Conservation (phyloP, 2,888 invertebrate species). For the Sphinx pinastri region DNA sequence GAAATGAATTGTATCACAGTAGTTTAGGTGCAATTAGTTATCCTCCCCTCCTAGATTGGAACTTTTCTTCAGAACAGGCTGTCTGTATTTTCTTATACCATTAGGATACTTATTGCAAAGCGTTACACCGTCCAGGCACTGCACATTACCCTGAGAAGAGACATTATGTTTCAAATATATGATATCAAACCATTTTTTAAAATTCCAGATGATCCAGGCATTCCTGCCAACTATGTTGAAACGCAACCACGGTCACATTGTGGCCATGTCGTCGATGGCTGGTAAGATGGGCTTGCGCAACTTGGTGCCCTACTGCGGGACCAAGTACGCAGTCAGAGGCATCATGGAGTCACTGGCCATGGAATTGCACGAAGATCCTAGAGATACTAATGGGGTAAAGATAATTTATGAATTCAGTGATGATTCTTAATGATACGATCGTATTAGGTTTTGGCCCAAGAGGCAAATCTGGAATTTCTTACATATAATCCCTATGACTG, state of each 20-base stretch:
- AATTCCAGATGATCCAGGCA: constrained; percentile 86
- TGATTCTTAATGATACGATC: not conserved
- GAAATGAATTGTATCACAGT: too few species aligned
- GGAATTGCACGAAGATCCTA: constrained; percentile 86
- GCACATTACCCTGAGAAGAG: too few species aligned
- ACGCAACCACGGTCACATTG: constrained; percentile 89
- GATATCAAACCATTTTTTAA: not conserved
- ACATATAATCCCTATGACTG: too few species aligned
- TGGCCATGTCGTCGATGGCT: constrained; percentile 89
- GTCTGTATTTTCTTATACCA: too few species aligned
- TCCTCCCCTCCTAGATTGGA: too few species aligned
- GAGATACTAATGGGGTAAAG: constrained; percentile 61
- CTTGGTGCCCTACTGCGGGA: constrained; percentile 91
- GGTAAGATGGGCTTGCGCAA: constrained; percentile 88
- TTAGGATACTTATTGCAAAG: too few species aligned
- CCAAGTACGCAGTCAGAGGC: constrained; percentile 92
- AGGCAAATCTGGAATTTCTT: too few species aligned
- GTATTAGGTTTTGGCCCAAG: too few species aligned
- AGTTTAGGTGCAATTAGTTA: too few species aligned
- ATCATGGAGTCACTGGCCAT: constrained; percentile 91
- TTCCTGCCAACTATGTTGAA: constrained; percentile 90
- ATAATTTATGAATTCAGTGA: not conserved
- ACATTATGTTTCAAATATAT: too few species aligned
- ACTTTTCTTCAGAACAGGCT: too few species aligned
- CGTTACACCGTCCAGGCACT: too few species aligned